Base-by-base conservation (phyloP, 1,140 invertebrate genomes). In the Drosophila burlai region DNA sequence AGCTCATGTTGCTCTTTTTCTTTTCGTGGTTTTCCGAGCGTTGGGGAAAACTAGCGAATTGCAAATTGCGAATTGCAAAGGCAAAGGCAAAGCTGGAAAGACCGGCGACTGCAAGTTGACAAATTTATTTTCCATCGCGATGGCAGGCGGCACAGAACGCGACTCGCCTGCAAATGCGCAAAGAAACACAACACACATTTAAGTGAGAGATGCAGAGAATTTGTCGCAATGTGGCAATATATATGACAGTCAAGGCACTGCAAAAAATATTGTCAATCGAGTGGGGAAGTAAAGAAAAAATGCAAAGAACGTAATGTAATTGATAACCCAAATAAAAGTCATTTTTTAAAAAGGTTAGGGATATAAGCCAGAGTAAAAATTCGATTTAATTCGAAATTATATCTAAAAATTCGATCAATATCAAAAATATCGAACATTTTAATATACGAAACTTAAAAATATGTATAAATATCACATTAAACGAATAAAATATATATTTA, bases 81-180 rank as follows among this genome's bases (percentile, higher is more conserved):
- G 52, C 36, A 57, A 24, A 24, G 54, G 71, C 81, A 83, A 76
- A 75, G 69, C 54, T 36, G 38, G 36, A 36, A 55, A 55, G 52
- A 38, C 31, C 52, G 34, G 80, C 63, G 78, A 83, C 74, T 83
- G 76, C 83, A 86, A 83, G 78, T 75, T 87, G 84, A 89, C 84
- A 90, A 89, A 90, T 89, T 90, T 90, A 89, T 87, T 89, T 89
- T 82, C 66, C 75, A 55, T 64, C 43, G 72, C 71, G 46, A 36
- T 76, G 71, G 60, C 71, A 78, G 47, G 47, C 55, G 36, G 61
- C 73, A 45, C 73, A 52, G 52, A 52, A 80, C 83, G 68, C 76
- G 76, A 80, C 74, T 80, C 60, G 75, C 75, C 64, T 83, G 64
- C 75, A 82, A 81, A 81, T 80, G 78, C 64, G 64, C 61, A 65